Evolutionary conservation across 2,888 invertebrate species (phyloP).

Genomic region (Meiosimyza decipiens): DNA sequence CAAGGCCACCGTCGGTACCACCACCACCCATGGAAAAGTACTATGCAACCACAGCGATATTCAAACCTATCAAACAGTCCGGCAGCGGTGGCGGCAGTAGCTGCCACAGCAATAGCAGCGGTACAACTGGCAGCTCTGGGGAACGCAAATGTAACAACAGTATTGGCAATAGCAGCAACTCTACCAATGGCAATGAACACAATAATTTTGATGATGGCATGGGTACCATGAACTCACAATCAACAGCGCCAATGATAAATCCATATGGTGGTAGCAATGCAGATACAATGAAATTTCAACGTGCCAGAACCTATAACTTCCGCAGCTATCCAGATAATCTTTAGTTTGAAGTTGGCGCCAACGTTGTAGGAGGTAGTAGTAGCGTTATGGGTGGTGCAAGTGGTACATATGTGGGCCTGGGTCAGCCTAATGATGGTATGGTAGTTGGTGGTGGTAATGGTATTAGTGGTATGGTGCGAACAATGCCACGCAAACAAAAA

Average conservation of each 20-base stretch:
- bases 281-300: constrained; percentile 61
- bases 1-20: constrained; percentile 74
- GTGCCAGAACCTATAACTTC: constrained; percentile 65
- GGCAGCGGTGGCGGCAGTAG: constrained; percentile 50
- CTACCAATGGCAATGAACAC: constrained; percentile 48
- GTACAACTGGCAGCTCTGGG: constrained; percentile 48
- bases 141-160: constrained; percentile 44
- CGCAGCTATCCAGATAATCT: constrained; percentile 66
- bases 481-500: constrained; percentile 54
- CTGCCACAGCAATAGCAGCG: constrained; percentile 48
- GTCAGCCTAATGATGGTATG: constrained; percentile 14
- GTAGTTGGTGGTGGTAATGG: constrained; percentile 7
- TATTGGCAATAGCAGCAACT: constrained; percentile 42
- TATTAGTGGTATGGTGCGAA: constrained; percentile 46
- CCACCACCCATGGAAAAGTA: constrained; percentile 78
- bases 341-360: constrained; percentile 61
- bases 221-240: constrained; percentile 65
- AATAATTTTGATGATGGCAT: constrained; percentile 60
- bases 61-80: constrained; percentile 66
- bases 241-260: constrained; percentile 65
- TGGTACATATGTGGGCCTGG: neutral
- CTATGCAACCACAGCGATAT: constrained; percentile 78
- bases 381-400: constrained; percentile 28
- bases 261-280: constrained; percentile 51
- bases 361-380: constrained; percentile 28